Evolutionary conservation across 1,140 invertebrate species (phyloP).

Genomic region (Mactra quadrangularis): DNA sequence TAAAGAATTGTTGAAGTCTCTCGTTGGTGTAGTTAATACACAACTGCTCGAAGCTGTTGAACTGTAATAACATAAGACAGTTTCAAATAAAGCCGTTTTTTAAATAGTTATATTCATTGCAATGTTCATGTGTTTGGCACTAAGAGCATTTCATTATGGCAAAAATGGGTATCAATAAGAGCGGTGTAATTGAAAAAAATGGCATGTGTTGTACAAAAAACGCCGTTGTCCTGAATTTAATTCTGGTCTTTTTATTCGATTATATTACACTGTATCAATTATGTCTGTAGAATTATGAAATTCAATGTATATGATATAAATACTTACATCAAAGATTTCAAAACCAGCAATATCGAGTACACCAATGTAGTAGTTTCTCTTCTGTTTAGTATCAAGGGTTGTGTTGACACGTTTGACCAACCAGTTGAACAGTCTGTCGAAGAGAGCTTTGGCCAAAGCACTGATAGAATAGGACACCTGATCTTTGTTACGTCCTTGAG

Average conservation of each 20-base stretch:
- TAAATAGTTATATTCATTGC: too few species aligned
- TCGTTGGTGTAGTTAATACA: constrained; percentile 99
- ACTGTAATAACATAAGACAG: constrained; percentile 88
- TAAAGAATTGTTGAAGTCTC: constrained; percentile 99
- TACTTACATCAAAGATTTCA: constrained; percentile 99
- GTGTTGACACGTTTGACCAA: constrained; percentile 99
- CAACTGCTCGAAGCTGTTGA: constrained; percentile 99
- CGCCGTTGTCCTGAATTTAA: too few species aligned
- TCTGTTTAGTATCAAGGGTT: constrained; percentile 98
- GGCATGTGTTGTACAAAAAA: too few species aligned
- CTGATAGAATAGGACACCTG: constrained; percentile 96
- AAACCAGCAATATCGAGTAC: constrained; percentile 99
- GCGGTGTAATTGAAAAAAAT: too few species aligned
- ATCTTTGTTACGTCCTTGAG: constrained; percentile 98
- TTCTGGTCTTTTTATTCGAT: too few species aligned
- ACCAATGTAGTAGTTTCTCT: constrained; percentile 98
- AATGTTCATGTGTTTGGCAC: too few species aligned
- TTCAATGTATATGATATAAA: too few species aligned
- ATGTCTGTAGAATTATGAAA: too few species aligned
- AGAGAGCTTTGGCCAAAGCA: constrained; percentile 97
- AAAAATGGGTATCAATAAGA: too few species aligned
- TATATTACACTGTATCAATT: too few species aligned
- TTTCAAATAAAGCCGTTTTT: too few species aligned
- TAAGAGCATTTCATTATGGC: too few species aligned
- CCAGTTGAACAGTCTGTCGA: constrained; percentile 98